These are phyloP conservation scores for Ips nitidus DNA, from an alignment of 1,140 invertebrate genomes.

Conservation along the genomic window DNA sequence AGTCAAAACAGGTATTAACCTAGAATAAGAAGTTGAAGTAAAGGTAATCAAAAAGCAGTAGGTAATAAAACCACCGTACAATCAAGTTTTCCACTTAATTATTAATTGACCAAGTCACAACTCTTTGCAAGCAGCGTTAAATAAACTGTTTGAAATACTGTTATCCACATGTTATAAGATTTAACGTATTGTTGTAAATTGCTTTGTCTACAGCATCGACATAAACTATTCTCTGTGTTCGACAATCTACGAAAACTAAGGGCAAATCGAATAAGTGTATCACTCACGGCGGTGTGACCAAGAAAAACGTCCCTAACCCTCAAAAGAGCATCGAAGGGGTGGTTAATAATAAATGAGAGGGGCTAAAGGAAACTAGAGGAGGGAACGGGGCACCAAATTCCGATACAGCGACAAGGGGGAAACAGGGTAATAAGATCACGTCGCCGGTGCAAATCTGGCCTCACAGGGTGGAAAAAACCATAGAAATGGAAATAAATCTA, in stretches of 20 bases:
- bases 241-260: slow-evolving; percentile 20
- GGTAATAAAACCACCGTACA: too few relatives aligned
- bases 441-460: slow-evolving; percentile 13
- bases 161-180: neutral
- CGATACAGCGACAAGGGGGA: slow-evolving; percentile 27
- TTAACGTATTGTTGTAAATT: neutral
- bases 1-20: too few relatives aligned
- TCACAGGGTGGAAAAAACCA: slow-evolving; percentile 20
- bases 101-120: neutral
- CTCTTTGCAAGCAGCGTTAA: neutral
- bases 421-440: slow-evolving; percentile 35
- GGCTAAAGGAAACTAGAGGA: slow-evolving; percentile 1
- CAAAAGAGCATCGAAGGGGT: slow-evolving; percentile 32
- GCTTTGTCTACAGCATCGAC: neutral
- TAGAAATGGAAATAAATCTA: slow-evolving; percentile 31
- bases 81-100: too few relatives aligned
- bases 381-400: slow-evolving; percentile 20
- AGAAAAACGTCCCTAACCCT: slow-evolving; percentile 20
- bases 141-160: too few relatives aligned
- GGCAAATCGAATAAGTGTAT: slow-evolving; percentile 33
- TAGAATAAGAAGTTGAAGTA: too few relatives aligned
- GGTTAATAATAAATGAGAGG: slow-evolving; percentile 38
- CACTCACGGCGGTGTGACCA: slow-evolving; percentile 25
- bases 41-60: too few relatives aligned
- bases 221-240: slow-evolving; percentile 31